phyloP scores from a whole-genome alignment of 2,888 invertebrate genomes.

The Elmis aenea region DNA sequence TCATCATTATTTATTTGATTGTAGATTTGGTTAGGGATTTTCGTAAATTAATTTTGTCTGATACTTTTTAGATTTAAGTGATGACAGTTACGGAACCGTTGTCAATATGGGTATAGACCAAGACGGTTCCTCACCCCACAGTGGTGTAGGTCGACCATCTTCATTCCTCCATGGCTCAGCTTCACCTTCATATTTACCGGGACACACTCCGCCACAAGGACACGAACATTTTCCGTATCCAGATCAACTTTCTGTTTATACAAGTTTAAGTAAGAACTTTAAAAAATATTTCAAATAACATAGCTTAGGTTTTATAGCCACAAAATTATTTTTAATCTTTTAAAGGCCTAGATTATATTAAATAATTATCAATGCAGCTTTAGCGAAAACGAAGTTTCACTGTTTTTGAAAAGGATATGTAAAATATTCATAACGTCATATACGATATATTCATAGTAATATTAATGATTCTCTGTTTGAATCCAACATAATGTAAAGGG shows the following conservation, averaged over 20 bases:
- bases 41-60: too few relatives aligned
- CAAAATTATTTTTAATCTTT: too few relatives aligned
- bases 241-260: conserved; percentile 74
- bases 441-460: too few relatives aligned
- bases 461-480: too few relatives aligned
- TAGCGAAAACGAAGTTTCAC: too few relatives aligned
- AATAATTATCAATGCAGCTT: too few relatives aligned
- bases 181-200: conserved; percentile 75
- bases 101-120: conserved; percentile 76
- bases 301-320: too few relatives aligned
- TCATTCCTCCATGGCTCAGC: conserved; percentile 62
- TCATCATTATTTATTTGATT: conserved; percentile 3
- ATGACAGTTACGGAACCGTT: conserved; percentile 84
- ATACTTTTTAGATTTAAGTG: conserved; percentile 62
- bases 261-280: conserved; percentile 72
- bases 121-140: conserved; percentile 73
- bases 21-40: conserved; percentile 1
- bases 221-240: conserved; percentile 76
- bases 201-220: conserved; percentile 70
- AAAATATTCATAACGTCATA: too few relatives aligned
- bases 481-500: too few relatives aligned
- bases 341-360: too few relatives aligned
- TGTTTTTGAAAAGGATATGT: too few relatives aligned
- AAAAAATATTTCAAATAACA: too few relatives aligned
- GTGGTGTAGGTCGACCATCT: conserved; percentile 51